A percentile compares a stretch with the other conserved stretches of the same genome.
Evolutionary conservation across 1,140 invertebrate genomes (phyloP).

Genomic region (Battus philenor): DNA sequence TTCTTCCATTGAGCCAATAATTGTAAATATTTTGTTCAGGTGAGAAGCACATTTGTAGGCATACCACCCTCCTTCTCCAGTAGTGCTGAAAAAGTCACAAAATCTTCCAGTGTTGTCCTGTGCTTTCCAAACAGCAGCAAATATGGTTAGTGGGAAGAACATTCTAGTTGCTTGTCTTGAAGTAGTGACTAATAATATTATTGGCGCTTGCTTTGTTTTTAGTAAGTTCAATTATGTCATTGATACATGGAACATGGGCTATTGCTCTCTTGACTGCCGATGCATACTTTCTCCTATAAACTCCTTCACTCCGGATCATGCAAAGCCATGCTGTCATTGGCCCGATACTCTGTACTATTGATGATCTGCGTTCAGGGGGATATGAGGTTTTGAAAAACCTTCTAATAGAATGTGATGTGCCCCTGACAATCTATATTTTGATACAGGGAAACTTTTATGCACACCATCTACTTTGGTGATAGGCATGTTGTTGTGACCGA

Average conservation of each 20-base stretch:
- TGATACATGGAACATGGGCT: constrained; percentile 24
- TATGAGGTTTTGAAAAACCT: constrained; percentile 8
- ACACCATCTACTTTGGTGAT: constrained; percentile 15
- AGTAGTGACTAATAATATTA: constrained; percentile 9
- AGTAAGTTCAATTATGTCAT: constrained; percentile 24
- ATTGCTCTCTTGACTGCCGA: constrained; percentile 26
- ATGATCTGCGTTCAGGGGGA: constrained; percentile 19
- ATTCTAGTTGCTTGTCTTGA: constrained; percentile 12
- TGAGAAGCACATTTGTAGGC: background rate
- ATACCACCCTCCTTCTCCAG: background rate
- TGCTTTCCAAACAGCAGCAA: background rate
- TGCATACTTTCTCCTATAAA: constrained; percentile 22
- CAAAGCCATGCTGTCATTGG: constrained; percentile 19
- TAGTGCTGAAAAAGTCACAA: constrained; percentile 1
- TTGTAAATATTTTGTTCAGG: background rate
- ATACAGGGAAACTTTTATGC: constrained; percentile 16
- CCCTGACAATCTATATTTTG: constrained; percentile 19
- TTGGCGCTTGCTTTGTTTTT: constrained; percentile 21
- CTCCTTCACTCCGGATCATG: constrained; percentile 19
- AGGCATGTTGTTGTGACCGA: constrained; percentile 23
- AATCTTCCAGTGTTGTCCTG: background rate
- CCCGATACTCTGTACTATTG: constrained; percentile 19
- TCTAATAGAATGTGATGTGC: constrained; percentile 17
- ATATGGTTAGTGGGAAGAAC: constrained; percentile 12
- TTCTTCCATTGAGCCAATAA: background rate